These are phyloP conservation scores for Petrocephalus zakoni DNA, from an alignment of 2,113 vertebrate species.

Conservation along the genomic window DNA sequence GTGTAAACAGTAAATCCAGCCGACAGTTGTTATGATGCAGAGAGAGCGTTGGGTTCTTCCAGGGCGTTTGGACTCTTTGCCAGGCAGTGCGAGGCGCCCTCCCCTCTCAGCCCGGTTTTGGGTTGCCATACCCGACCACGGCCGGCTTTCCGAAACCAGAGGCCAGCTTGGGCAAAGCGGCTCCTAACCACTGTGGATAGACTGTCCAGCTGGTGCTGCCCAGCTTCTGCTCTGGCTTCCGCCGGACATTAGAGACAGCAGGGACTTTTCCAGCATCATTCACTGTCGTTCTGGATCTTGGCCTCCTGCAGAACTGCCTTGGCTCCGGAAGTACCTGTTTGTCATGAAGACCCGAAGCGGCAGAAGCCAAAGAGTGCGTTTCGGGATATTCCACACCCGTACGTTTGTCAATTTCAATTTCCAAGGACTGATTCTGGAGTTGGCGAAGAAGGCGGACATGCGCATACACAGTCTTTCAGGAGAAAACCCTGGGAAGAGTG, in stretches of 20 bases:
- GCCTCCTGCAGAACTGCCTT: neutral
- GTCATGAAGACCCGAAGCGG: neutral
- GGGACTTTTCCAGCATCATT: neutral
- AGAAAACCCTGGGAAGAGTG: neutral
- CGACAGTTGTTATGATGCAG: neutral
- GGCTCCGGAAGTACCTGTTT: neutral
- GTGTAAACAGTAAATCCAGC: neutral
- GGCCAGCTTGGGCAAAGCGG: constrained; percentile 18
- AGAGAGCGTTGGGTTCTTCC: neutral
- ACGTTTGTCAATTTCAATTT: neutral
- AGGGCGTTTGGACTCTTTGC: neutral
- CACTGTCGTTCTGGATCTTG: neutral
- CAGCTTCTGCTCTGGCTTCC: neutral
- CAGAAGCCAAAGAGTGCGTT: neutral
- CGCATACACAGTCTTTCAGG: neutral
- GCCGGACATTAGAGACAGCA: neutral
- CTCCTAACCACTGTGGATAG: constrained; percentile 7
- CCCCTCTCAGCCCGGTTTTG: neutral
- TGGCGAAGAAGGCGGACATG: neutral
- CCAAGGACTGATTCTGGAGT: neutral
- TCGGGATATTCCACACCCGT: neutral
- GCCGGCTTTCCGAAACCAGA: constrained; percentile 23
- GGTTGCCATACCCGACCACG: neutral
- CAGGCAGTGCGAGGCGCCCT: no score
- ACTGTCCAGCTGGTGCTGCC: neutral